A percentile compares a stretch with the other conserved stretches of the same genome.
Evolutionary conservation across 2,888 invertebrate genomes (phyloP).

Genomic region (Sinodicranocentrus sp.): DNA sequence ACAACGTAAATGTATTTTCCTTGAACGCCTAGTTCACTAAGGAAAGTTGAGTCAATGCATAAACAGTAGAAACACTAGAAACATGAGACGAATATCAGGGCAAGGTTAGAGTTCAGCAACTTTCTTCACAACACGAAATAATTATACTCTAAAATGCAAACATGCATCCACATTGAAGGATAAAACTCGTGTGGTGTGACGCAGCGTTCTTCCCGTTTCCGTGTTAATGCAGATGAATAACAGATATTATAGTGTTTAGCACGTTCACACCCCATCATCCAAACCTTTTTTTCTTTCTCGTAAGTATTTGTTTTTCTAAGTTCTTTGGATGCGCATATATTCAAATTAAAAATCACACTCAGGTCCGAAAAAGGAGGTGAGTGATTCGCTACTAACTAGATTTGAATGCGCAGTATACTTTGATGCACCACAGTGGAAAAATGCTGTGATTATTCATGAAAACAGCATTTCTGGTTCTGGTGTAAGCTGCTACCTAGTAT

Average conservation of each 20-base stretch:
- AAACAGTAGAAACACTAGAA: too few relatives aligned
- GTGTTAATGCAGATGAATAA: background rate
- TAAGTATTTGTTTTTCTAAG: background rate
- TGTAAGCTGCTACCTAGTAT: too few relatives aligned
- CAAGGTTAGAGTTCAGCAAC: constrained; percentile 50
- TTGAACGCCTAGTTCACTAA: constrained; percentile 18
- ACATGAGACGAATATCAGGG: constrained; percentile 8
- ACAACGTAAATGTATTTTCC: constrained; percentile 4
- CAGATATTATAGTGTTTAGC: background rate
- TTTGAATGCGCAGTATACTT: too few relatives aligned
- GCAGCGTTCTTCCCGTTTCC: background rate
- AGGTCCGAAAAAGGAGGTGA: background rate
- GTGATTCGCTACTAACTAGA: too few relatives aligned
- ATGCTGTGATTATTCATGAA: background rate
- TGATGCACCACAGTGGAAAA: background rate
- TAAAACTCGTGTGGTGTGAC: background rate
- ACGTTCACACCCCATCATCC: constrained; percentile 15
- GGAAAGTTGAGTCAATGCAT: background rate
- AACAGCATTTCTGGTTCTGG: too few relatives aligned
- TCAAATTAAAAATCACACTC: background rate
- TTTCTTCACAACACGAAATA: background rate
- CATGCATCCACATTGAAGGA: background rate
- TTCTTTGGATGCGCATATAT: background rate
- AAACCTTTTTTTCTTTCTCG: background rate
- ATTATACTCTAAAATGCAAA: background rate